These are phyloP conservation scores for Phoxinus dragarum DNA, from an alignment of 2,797 vertebrate genomes.

Conservation along the genomic window DNA sequence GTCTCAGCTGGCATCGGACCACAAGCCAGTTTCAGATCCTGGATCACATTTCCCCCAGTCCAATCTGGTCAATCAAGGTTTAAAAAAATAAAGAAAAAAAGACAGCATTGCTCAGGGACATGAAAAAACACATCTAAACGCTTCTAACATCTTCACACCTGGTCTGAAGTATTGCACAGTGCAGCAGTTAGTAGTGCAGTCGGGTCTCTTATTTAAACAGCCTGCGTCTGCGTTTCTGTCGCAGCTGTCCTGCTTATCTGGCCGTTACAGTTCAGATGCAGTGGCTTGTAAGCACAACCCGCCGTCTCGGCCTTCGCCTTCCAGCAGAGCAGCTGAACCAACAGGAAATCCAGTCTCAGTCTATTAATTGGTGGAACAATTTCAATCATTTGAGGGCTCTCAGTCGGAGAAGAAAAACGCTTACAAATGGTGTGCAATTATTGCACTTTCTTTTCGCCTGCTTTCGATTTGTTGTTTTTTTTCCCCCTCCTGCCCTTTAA, in stretches of 20 bases:
- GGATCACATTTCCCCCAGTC: conserved; percentile 37
- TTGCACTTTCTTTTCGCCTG: conserved; percentile 50
- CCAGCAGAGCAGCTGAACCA: conserved; percentile 76
- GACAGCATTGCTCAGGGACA: conserved; percentile 8
- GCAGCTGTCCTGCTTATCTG: conserved; percentile 61
- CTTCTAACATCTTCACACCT: conserved; percentile 17
- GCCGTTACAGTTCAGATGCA: conserved; percentile 61
- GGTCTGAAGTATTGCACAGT: conserved; percentile 22
- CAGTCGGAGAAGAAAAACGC: conserved; percentile 67
- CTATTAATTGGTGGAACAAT: conserved; percentile 75
- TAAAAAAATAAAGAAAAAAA: background rate
- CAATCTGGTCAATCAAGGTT: conserved; percentile 35
- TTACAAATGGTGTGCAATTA: conserved; percentile 70
- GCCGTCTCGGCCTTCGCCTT: conserved; percentile 66
- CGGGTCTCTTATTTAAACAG: conserved; percentile 66
- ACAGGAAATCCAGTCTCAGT: conserved; percentile 73
- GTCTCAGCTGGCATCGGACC: conserved; percentile 60
- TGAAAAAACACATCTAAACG: background rate
- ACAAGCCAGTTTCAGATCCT: conserved; percentile 51
- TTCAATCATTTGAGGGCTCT: conserved; percentile 68
- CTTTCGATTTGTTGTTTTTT: conserved; percentile 63
- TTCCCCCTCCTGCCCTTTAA: conserved; percentile 57
- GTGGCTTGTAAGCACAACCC: conserved; percentile 62
- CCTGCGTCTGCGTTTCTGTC: conserved; percentile 40
- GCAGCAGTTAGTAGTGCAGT: conserved; percentile 62